Conservation (phyloP, 2,888 invertebrate genomes). For the Pyrrhosoma nymphula region DNA sequence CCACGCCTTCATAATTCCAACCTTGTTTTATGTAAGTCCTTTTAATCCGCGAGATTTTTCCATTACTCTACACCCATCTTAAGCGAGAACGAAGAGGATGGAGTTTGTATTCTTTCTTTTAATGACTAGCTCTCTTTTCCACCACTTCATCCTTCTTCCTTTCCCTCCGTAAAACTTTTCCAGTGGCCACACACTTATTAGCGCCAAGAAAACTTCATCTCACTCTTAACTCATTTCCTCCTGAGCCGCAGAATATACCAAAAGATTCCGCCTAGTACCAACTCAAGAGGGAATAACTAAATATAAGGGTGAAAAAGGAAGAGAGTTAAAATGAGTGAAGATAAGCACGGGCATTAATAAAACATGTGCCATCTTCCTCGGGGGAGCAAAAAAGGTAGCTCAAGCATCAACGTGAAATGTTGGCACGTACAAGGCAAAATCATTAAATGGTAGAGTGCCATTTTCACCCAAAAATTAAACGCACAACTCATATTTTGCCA, state of each 20-base stretch:
- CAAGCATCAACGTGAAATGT: too few relatives aligned
- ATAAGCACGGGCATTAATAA: neutral
- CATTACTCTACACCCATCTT: neutral
- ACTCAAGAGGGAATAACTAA: neutral
- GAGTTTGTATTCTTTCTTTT: neutral
- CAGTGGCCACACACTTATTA: neutral
- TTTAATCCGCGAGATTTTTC: neutral
- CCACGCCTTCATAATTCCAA: neutral
- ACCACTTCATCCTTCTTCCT: neutral
- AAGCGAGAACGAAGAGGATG: neutral
- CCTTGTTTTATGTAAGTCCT: neutral
- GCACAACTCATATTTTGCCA: too few relatives aligned
- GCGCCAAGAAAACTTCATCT: neutral
- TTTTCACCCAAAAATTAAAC: too few relatives aligned
- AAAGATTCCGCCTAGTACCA: neutral
- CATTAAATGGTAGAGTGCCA: too few relatives aligned
- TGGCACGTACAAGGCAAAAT: too few relatives aligned
- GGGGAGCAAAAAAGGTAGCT: too few relatives aligned
- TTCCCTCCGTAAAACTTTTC: neutral
- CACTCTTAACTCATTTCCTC: slow-evolving; percentile 45
- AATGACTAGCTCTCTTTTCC: neutral
- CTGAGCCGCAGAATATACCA: neutral
- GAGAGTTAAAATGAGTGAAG: neutral
- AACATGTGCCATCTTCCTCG: neutral
- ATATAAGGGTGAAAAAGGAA: neutral